phyloP scores from a whole-genome alignment of 2,888 invertebrate genomes.

The Barypeithes pellucidus region DNA sequence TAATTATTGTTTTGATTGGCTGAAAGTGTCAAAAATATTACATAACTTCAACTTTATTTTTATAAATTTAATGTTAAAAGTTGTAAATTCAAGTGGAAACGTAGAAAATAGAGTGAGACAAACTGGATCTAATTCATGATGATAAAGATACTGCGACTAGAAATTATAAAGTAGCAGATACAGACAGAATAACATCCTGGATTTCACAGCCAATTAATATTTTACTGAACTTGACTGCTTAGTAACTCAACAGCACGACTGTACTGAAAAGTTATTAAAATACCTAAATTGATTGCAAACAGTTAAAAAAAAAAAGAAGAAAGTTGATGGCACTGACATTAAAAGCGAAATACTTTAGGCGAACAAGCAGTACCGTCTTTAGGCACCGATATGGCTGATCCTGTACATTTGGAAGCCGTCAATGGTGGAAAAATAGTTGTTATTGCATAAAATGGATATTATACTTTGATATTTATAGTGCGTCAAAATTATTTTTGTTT shows the following conservation, averaged over 20 bases:
- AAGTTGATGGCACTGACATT: slow-evolving; percentile 29
- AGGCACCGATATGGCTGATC: no score
- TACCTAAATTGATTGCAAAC: slow-evolving; percentile 15
- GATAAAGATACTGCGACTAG: neutral
- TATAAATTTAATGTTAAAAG: no score
- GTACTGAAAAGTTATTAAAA: slow-evolving; percentile 18
- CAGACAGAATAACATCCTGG: neutral
- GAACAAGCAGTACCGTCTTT: neutral
- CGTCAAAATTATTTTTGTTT: no score
- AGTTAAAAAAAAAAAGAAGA: slow-evolving; percentile 29
- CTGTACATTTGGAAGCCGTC: no score
- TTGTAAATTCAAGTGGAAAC: no score
- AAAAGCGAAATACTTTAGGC: slow-evolving; percentile 11
- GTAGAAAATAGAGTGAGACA: no score
- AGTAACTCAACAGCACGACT: slow-evolving; percentile 3
- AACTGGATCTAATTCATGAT: neutral
- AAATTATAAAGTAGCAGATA: neutral
- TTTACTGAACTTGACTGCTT: slow-evolving; percentile 2
- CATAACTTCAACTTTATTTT: no score
- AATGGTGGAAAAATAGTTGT: no score
- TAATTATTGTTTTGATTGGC: no score
- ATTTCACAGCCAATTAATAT: neutral
- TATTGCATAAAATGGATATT: no score
- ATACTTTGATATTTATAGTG: no score
- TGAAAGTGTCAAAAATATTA: no score